Conservation (phyloP, 2,888 invertebrate species). For the Andrena chrysosceles region DNA sequence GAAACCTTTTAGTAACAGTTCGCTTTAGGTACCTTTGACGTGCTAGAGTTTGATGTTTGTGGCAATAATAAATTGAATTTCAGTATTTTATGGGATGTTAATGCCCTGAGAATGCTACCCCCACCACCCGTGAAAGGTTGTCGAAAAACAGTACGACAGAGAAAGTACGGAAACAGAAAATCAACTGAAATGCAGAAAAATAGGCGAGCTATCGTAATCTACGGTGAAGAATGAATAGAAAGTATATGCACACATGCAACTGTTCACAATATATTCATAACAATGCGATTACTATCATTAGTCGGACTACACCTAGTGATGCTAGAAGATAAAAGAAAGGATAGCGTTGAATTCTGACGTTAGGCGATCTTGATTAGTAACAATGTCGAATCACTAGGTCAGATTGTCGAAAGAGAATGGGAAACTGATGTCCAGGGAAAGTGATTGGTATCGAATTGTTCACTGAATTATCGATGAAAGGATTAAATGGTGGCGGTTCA, state of each 20-base stretch:
- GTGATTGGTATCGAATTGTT: not conserved
- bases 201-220: not conserved
- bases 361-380: not conserved
- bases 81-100: not conserved
- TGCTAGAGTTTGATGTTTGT: not conserved
- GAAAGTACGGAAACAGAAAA: conserved; percentile 11
- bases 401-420: not conserved
- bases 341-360: not conserved
- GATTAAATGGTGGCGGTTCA: no score
- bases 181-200: not conserved
- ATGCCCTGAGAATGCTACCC: not conserved
- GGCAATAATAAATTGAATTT: not conserved
- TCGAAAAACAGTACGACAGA: conserved; percentile 1
- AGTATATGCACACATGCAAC: not conserved
- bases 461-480: not conserved
- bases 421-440: not conserved
- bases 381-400: not conserved
- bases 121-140: not conserved
- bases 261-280: not conserved
- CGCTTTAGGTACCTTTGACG: not conserved
- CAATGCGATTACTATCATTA: not conserved
- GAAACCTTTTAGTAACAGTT: not conserved
- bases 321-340: not conserved
- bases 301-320: no score
- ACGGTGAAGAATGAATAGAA: not conserved